Evolutionary conservation across 2,113 vertebrate genomes (phyloP), one percentile per base, ranked within the genome.

Genomic region (Meriones unguiculatus): DNA sequence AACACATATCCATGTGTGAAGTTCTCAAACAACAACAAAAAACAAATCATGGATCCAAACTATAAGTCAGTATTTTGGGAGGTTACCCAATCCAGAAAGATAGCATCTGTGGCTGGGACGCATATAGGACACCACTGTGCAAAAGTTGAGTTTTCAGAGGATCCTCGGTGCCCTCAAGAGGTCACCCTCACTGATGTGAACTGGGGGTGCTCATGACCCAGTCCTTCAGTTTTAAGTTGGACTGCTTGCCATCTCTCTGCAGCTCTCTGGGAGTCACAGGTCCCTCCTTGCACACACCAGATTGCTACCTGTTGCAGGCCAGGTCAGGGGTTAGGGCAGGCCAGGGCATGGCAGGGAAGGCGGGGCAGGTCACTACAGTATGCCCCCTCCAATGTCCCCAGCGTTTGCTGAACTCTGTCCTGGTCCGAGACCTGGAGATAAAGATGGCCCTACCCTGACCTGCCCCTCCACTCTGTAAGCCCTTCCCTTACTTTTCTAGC

Each of bases 131-230:
- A 11, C 12, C 64, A 62, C 24, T 77, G 14, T 4, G 14, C 8
- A 65, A 81, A 69, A 78, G 62, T 6, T 11, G 25, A 59, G 52
- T 41, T 95, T 88, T 82, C 17, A 32, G 22, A 25, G 54, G 9
- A 57, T 64, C 72, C n/a, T 7, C 0, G 5, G 1, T 30, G 5
- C 28, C 57, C n/a, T 25, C 24, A 7, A 0, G 4, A 25, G 15
- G 50, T 35, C 22, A 46, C 30, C 13, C 35, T 82, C 32, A 41
- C 24, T 64, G 6, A 69, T 0, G 0, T 13, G 20, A 25, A 62
- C 59, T 50, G 18, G 69, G 7, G 8, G 4, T 24, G 22, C 62
- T 81, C 30, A 0, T 6, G 41, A 54, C 38, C 7, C 15, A 22
- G 0, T 35, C 59, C 41, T 70, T 41, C 20, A 46, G 38, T 62